Conservation (phyloP, 2,888 invertebrate species). For the Leptinotarsa peninsularis region DNA sequence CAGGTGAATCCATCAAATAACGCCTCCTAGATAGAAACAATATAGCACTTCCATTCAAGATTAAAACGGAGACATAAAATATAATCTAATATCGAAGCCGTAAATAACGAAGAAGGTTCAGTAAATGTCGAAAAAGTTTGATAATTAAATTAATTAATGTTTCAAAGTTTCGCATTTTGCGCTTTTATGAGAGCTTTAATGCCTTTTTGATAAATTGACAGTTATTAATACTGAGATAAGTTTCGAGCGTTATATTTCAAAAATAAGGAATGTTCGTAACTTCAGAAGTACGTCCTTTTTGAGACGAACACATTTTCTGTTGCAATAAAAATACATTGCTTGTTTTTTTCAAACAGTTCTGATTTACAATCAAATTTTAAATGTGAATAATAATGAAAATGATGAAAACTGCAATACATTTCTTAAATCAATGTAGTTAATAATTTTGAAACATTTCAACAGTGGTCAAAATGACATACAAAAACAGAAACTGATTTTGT, state of each 20-base stretch:
- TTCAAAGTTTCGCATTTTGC: slow-evolving; percentile 61
- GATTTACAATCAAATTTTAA: too few species aligned
- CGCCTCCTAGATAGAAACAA: slow-evolving; percentile 39
- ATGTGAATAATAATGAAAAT: too few species aligned
- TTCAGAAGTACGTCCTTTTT: not conserved
- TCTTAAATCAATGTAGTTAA: too few species aligned
- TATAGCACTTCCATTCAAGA: slow-evolving; percentile 37
- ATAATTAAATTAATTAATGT: slow-evolving; percentile 68
- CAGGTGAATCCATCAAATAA: slow-evolving; percentile 31
- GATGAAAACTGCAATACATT: too few species aligned
- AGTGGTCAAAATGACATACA: too few species aligned
- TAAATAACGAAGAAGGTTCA: slow-evolving; percentile 64
- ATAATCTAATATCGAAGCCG: slow-evolving; percentile 62
- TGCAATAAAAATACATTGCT: too few species aligned
- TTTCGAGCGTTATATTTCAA: slow-evolving; percentile 29
- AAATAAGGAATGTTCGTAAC: slow-evolving; percentile 7
- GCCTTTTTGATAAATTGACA: slow-evolving; percentile 64
- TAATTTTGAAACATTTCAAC: too few species aligned
- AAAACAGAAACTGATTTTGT: too few species aligned
- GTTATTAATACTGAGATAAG: slow-evolving; percentile 61
- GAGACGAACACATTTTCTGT: not conserved
- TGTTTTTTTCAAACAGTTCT: too few species aligned
- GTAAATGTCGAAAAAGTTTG: slow-evolving; percentile 66
- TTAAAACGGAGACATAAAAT: slow-evolving; percentile 49
- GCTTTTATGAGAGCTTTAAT: slow-evolving; percentile 59